Base-by-base conservation (phyloP, 2,888 invertebrate species). In the Boloria euphrosyne region DNA sequence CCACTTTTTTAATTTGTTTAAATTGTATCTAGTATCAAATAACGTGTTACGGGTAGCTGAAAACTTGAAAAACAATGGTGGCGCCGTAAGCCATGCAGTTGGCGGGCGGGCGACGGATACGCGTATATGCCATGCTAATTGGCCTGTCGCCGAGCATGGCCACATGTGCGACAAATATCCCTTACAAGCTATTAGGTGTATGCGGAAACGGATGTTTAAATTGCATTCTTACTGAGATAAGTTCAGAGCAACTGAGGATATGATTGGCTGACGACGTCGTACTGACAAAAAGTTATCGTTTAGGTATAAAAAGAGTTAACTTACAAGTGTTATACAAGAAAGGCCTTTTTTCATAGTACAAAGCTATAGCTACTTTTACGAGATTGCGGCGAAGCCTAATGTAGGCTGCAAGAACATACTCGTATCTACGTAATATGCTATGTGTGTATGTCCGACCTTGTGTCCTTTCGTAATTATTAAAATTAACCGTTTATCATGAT, bases 171-270 rank as follows among this genome's bases (percentile, higher is more conserved):
- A 88, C 90, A 90, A 92, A 90, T 90, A 91, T 89, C 85, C 89
- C 87, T 83, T 87, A 89, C 87, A 82, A 85, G 83, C 89, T 90
- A 91, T 91, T 90, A 90, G 85, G 82, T 89, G 85, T 82, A 85
- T 89, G 84, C 90, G 91, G 91, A 92, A 92, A 89, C 91, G 92
- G 91, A 92, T 91, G 90, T 91, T 90, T 88, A 86, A 91, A 90
- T 90, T 86, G 89, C 89, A 86, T 87, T 86, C 87, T 77, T 79
- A 74, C 79, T 76, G 74, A 87, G 91, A 91, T 91, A 91, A 89
- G 78, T 79, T 81, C 80, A 83, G 82, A 43, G 49, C 16, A 31
- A 59, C 16, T 43, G 49, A 47, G 80, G 79, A 63, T 59, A 53
- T 18, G 53, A 43, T 60, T 55, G 52, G 55, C 60, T 47, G 43